Evolutionary conservation across 2,888 invertebrate species (phyloP).

Genomic region (Cyaniris semiargus): DNA sequence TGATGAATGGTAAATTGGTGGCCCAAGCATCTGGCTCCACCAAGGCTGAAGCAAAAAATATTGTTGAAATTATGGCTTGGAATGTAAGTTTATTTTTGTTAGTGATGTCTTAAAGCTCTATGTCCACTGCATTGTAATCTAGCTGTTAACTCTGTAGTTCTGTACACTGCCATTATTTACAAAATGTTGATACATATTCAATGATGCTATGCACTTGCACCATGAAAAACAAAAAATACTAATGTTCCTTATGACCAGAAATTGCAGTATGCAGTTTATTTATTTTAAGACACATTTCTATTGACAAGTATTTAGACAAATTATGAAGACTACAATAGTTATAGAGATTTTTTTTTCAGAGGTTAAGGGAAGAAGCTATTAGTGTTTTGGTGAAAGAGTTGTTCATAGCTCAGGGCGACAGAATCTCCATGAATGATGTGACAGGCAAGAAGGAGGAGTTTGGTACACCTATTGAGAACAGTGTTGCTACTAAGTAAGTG

Average conservation of each 20-base stretch:
- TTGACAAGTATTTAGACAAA: too few species aligned
- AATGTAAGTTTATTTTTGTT: conserved; percentile 55
- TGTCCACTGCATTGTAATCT: too few species aligned
- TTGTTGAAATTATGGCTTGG: conserved; percentile 58
- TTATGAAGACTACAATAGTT: neutral
- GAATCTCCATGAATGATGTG: conserved; percentile 57
- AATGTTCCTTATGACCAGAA: too few species aligned
- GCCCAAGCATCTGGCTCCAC: conserved; percentile 50
- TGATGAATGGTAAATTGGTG: conserved; percentile 51
- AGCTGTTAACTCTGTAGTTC: too few species aligned
- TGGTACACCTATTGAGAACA: conserved; percentile 61
- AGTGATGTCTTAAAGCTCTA: too few species aligned
- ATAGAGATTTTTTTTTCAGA: neutral
- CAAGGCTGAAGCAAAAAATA: conserved; percentile 54
- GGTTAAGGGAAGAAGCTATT: conserved; percentile 49
- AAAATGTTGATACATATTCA: too few species aligned
- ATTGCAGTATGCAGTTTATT: too few species aligned
- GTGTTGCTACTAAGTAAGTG: conserved; percentile 62
- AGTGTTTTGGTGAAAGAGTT: conserved; percentile 62
- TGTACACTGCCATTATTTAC: too few species aligned
- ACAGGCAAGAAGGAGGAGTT: conserved; percentile 49
- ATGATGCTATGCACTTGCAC: too few species aligned
- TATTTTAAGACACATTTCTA: too few species aligned
- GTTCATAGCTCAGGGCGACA: conserved; percentile 60
- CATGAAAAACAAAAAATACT: too few species aligned